These are phyloP conservation scores for Radopholus similis DNA, from an alignment of 1,140 invertebrate genomes.

Conservation along the genomic window DNA sequence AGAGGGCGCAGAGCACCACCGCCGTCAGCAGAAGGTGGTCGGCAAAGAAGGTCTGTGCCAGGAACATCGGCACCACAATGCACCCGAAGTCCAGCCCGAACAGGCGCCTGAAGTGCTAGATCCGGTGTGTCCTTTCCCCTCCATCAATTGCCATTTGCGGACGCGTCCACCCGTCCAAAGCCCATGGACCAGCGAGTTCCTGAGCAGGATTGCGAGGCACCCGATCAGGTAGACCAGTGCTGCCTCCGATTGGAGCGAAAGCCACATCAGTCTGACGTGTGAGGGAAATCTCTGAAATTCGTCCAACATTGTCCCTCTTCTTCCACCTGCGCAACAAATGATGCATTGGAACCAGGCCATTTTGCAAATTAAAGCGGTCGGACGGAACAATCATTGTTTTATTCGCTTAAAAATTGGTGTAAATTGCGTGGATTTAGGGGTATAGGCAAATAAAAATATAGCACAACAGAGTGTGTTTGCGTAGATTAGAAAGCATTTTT, in stretches of 20 bases:
- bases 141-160: not conserved
- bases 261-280: too few species aligned
- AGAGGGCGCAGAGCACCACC: not conserved
- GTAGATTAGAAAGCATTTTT: too few species aligned
- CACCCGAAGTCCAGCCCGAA: conserved; percentile 36
- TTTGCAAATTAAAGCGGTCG: too few species aligned
- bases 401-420: not conserved
- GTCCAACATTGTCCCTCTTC: too few species aligned
- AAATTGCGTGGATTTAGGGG: not conserved
- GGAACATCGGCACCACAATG: conserved; percentile 28
- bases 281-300: too few species aligned
- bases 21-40: conserved; percentile 20
- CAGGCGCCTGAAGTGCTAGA: not conserved
- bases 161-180: not conserved
- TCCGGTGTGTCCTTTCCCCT: not conserved
- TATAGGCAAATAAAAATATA: not conserved
- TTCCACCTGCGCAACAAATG: too few species aligned
- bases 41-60: conserved; percentile 26
- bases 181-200: conserved; percentile 9
- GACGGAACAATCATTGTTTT: not conserved
- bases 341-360: too few species aligned
- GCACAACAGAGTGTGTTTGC: too few species aligned
- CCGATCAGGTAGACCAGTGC: conserved; percentile 4
- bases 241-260: conserved; percentile 4
- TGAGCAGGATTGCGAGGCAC: conserved; percentile 1